Percentiles rank a stretch among this genome's conserved stretches.
Conservation (phyloP, 2,113 vertebrate genomes). For the Elephantulus edwardii region DNA sequence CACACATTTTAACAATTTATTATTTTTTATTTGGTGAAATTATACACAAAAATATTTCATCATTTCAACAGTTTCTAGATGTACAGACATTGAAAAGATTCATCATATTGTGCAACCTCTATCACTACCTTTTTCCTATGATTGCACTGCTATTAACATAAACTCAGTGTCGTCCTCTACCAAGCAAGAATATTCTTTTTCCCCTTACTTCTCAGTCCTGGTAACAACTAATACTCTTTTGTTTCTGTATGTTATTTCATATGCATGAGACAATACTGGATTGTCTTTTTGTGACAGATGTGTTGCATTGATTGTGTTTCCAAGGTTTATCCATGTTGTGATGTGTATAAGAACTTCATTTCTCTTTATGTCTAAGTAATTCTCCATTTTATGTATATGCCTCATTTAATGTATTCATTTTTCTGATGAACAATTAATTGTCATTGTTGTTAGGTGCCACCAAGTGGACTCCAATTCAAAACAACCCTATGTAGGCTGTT, state of each 20-base stretch:
- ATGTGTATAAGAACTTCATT: neutral
- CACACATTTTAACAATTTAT: neutral
- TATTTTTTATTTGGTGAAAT: neutral
- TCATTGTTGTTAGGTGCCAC: too few species aligned
- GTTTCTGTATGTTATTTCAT: neutral
- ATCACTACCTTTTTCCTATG: neutral
- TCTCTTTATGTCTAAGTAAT: neutral
- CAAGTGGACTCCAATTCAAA: too few species aligned
- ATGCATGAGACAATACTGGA: neutral
- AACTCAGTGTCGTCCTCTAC: neutral
- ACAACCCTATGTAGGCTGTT: too few species aligned
- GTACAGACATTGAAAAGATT: neutral
- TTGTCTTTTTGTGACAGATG: neutral
- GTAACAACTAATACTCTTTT: neutral
- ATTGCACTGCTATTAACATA: neutral
- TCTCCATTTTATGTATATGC: neutral
- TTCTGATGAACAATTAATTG: neutral
- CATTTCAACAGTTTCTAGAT: neutral
- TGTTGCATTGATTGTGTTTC: neutral
- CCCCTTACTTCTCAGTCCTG: neutral
- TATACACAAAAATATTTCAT: neutral
- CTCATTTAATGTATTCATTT: neutral
- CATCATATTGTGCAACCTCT: neutral
- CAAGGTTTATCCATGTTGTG: neutral
- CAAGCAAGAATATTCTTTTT: too few species aligned